Evolutionary conservation across 37 sponge, comb jelly and placozoan genomes (phyloP), one percentile per base, ranked within the genome.

Genomic region (Oopsacas minuta): DNA sequence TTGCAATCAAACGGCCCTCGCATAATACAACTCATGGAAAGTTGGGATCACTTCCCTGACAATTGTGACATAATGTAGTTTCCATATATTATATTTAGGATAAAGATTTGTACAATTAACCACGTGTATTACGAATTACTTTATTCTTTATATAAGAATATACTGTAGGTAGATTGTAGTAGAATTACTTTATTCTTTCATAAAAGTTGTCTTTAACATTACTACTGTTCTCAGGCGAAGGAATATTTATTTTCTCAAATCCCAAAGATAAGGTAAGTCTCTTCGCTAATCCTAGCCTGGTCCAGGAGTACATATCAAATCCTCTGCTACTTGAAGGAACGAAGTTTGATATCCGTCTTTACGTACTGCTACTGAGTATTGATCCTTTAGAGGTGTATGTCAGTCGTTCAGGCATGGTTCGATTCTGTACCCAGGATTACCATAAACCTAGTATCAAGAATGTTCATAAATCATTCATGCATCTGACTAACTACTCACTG

Each of bases 401-500:
- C 23, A 87, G 88, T 37, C 37, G 52, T 0, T 52, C 84, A 23
- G 90, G 90, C 28, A 38, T 90, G 81, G 90, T 38, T 25, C 83
- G 90, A 12, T 90, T 90, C 82, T 90, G 90, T 39, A 90, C 90
- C 22, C 81, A 81, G 30, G 69, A 83, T 25, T 90, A 90, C 83
- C 23, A 90, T 36, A 0, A 81, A 20, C 90, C 90, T 49, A 90
- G 53, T 35, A 17, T 83, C 1, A 85, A 86, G 39, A 90, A 90
- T 38, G 8, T 83, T 17, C 52, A 42, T 22, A 83, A 90, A 28
- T 37, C 87, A 12, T 90, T 82, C 84, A 90, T 90, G 87, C 90
- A 90, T 39, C 86, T 90, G 0, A 90, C 90, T 0, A 90, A 90
- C 84, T 90, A 90, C 51, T 87, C 90, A 1, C 52, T 90, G 49